Evolutionary conservation across 2,797 vertebrate species (phyloP), one percentile per base, ranked within the genome.

Genomic region (Rhinichthys osculus): DNA sequence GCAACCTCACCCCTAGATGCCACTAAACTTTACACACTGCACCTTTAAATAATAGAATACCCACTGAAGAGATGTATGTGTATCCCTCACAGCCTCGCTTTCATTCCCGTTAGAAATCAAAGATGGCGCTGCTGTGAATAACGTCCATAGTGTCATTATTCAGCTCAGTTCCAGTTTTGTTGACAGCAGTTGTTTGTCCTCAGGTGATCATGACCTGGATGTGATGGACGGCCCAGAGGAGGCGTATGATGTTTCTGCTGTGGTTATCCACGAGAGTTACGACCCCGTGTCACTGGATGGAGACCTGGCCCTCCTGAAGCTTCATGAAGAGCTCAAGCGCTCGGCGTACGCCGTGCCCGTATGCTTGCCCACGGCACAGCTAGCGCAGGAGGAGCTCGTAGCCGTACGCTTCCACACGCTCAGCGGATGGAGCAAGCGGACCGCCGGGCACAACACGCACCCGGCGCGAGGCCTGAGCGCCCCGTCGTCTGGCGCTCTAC

Each of bases 391-490:
- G 0, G 94, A 96, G 21, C 94, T 98, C 21, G 86, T 93, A 19
- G 85, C 30, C 0, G 40, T 94, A 13, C 95, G 93, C 23, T 95
- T 93, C 92, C 97, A 97, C 66, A 91, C 88, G 0, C 92, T 98
- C 67, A 96, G 95, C 0, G 97, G 97, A 50, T 98, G 98, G 98
- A 97, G 97, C 76, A 93, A 89, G 81, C 93, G 94, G 9, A 93
- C 96, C 50, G 62, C 90, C 1, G 93, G 92, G 2, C 96, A 96
- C 0, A 94, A 94, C 62, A 64, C 33, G 0, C 85, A 88, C 0
- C 73, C 79, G 2, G 9, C 14, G 0, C 54, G 57, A 0, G 19
- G 16, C 17, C 3, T 0, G 1, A 8, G 64, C 4, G 88, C 88
- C 0, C 92, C 82, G 0, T 74, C 74, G 0, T 93, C 96, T 0